Evolutionary conservation across 2,888 invertebrate species (phyloP).

Genomic region (Muschampia plurimacula): DNA sequence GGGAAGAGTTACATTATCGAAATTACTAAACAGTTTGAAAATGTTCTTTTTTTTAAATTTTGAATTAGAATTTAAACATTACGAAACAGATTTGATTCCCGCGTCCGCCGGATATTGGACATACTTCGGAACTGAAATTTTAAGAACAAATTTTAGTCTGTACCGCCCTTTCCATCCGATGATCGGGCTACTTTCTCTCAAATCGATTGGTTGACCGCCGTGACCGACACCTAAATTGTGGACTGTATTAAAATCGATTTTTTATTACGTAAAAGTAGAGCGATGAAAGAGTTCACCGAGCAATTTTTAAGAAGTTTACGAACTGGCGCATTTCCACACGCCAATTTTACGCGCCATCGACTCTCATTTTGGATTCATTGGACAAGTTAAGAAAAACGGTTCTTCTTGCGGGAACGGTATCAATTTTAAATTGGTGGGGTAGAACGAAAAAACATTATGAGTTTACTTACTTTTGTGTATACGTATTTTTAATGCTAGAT

Average conservation of each 20-base stretch:
- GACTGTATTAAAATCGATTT: slow-evolving; percentile 18
- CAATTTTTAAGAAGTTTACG: neutral
- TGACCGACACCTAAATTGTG: slow-evolving; percentile 30
- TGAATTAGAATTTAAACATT: neutral
- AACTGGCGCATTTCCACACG: neutral
- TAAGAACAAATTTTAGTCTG: slow-evolving; percentile 8
- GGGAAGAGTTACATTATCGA: neutral
- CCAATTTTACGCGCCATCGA: neutral
- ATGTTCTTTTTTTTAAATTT: neutral
- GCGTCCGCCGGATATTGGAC: slow-evolving; percentile 8
- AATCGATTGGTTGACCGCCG: slow-evolving; percentile 35
- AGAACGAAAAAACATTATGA: no score
- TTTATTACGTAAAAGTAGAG: slow-evolving; percentile 32
- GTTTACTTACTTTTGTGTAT: no score
- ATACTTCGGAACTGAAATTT: slow-evolving; percentile 5
- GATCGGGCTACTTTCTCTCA: slow-evolving; percentile 27
- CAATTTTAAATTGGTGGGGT: neutral
- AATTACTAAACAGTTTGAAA: neutral
- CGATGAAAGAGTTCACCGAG: slow-evolving; percentile 7
- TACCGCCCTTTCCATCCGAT: slow-evolving; percentile 21
- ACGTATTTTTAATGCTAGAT: no score
- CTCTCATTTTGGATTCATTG: neutral
- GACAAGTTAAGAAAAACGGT: neutral
- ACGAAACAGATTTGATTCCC: neutral
- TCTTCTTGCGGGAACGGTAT: neutral